Conservation (phyloP, 2,888 invertebrate genomes). For the Crocallis elinguaria region DNA sequence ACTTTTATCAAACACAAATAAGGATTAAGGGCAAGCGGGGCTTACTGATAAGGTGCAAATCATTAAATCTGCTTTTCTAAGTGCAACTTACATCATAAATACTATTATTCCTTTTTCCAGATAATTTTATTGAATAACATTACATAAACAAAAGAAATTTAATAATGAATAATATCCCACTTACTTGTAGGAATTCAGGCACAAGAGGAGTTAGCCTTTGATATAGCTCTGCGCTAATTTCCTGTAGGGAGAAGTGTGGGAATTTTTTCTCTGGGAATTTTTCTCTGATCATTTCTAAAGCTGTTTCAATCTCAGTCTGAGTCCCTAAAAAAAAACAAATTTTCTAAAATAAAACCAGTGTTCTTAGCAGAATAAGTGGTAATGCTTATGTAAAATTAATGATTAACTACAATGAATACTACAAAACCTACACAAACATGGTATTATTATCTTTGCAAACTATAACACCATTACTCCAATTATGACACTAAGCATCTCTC, state of each 20-base stretch:
- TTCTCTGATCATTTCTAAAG: constrained; percentile 92
- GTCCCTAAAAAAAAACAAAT: constrained; percentile 83
- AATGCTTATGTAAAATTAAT: neutral
- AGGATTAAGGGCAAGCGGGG: constrained; percentile 28
- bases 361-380: too few species aligned
- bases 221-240: constrained; percentile 82
- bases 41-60: constrained; percentile 17
- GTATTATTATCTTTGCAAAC: too few species aligned
- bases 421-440: too few species aligned
- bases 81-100: constrained; percentile 13
- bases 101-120: constrained; percentile 2
- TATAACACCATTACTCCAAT: too few species aligned
- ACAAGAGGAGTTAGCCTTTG: constrained; percentile 77
- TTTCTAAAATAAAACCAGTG: too few species aligned
- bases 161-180: constrained; percentile 35
- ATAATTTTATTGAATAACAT: neutral
- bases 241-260: constrained; percentile 90
- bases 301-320: constrained; percentile 91
- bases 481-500: too few species aligned
- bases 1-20: constrained; percentile 23
- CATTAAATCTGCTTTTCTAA: constrained; percentile 12
- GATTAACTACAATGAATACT: too few species aligned
- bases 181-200: constrained; percentile 85
- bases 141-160: neutral
- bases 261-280: constrained; percentile 93